Evolutionary conservation across 2,113 vertebrate genomes (phyloP).

Genomic region (Fulica atra): DNA sequence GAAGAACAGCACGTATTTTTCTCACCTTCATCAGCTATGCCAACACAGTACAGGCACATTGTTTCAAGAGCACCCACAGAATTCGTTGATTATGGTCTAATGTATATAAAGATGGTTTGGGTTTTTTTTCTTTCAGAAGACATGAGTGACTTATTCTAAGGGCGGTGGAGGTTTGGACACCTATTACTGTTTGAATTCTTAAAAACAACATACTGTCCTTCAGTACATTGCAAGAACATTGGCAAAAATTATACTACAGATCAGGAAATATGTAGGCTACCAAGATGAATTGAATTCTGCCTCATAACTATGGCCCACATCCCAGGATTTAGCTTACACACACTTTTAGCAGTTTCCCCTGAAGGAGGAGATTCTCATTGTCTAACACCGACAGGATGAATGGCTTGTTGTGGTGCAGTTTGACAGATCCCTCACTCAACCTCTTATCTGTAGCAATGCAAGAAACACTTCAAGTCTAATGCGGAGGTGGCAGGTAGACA

Average conservation of each 20-base stretch:
- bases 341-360: background rate
- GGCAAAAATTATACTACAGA: background rate
- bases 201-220: background rate
- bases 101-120: fast-evolving
- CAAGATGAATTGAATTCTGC: background rate
- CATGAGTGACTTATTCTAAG: background rate
- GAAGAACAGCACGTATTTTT: background rate
- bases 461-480: background rate
- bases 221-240: background rate
- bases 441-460: background rate
- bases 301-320: background rate
- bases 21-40: background rate
- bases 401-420: background rate
- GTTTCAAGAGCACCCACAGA: background rate
- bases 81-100: background rate
- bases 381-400: background rate
- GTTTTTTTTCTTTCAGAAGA: background rate
- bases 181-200: background rate
- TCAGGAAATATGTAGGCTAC: background rate
- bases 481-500: background rate
- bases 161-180: fast-evolving
- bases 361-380: background rate
- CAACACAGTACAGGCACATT: background rate
- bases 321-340: background rate
- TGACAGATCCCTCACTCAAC: background rate